Conservation (phyloP, 2,797 vertebrate genomes). For the Mus spretus region DNA sequence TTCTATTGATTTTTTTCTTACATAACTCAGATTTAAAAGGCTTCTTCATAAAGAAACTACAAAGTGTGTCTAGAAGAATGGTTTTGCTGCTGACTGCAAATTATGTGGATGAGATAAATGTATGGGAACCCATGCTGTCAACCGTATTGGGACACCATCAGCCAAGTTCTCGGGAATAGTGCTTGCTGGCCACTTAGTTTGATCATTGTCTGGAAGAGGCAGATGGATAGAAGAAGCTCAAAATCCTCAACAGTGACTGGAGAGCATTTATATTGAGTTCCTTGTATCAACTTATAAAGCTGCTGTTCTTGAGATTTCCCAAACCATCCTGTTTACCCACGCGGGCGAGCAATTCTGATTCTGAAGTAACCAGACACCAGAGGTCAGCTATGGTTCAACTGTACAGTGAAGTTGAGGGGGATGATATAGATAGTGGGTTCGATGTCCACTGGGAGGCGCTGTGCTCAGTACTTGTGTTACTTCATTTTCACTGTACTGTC, state of each 20-base stretch:
- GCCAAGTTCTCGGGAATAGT: slow-evolving; percentile 3
- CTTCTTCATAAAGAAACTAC: neutral
- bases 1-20: slow-evolving; percentile 26
- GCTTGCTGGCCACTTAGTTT: neutral
- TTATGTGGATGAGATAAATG: neutral
- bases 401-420: neutral
- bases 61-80: neutral
- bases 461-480: neutral
- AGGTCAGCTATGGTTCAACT: neutral
- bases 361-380: neutral
- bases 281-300: neutral
- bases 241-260: neutral
- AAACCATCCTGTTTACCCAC: neutral
- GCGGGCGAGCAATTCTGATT: neutral
- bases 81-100: neutral
- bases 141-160: neutral
- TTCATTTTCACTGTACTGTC: neutral
- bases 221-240: neutral
- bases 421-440: neutral
- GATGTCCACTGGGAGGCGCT: neutral
- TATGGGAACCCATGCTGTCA: neutral
- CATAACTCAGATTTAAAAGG: neutral
- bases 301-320: neutral
- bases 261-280: neutral
- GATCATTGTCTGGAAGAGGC: neutral